phyloP scores from a whole-genome alignment of 2,113 vertebrate species.

The Turdus rufiventris region DNA sequence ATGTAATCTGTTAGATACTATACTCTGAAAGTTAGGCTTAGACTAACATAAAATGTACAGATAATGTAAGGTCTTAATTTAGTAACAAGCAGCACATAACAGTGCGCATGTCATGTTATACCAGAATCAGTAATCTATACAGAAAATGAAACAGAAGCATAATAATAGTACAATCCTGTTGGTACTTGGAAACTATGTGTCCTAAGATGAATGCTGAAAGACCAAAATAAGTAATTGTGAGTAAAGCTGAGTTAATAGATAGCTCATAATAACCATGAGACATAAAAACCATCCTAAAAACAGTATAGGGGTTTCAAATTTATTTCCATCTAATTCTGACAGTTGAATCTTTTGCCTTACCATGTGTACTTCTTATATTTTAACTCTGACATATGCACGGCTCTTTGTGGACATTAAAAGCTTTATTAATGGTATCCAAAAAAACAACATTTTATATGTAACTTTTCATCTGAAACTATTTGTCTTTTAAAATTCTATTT shows the following conservation, averaged over 20 bases:
- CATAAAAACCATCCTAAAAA: not conserved
- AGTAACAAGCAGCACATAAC: not conserved
- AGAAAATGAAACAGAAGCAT: not conserved
- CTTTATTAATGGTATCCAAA: not conserved
- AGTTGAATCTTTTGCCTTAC: not conserved
- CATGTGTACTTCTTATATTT: not conserved
- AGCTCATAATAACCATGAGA: not conserved
- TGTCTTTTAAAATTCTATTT: not conserved
- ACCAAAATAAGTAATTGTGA: not conserved
- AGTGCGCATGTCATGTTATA: not conserved
- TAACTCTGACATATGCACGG: not conserved
- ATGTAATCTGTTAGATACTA: not conserved
- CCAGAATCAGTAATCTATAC: not conserved
- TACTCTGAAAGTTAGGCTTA: not conserved
- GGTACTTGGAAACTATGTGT: not conserved
- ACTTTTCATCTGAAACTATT: not conserved
- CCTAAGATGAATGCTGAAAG: not conserved
- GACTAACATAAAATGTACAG: not conserved
- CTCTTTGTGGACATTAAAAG: not conserved
- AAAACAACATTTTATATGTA: rapidly evolving
- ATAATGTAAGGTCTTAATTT: not conserved
- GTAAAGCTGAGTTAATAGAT: not conserved
- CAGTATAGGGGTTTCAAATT: not conserved
- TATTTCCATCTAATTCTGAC: not conserved
- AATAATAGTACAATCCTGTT: not conserved